Conservation (phyloP, 2,888 invertebrate species). For the Amiota communis region DNA sequence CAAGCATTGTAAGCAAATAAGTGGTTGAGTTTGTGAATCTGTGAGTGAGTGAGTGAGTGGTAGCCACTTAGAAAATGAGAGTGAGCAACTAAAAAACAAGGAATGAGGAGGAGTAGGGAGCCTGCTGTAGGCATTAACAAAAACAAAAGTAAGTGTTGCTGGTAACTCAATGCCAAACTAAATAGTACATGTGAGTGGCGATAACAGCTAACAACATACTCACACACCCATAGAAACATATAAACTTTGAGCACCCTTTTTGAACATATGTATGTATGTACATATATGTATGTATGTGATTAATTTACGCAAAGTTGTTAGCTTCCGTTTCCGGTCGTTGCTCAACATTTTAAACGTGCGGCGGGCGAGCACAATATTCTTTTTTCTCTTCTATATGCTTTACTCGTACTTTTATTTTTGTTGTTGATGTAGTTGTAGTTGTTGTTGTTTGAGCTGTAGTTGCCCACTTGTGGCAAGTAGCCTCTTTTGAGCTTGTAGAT, state of each 20-base stretch:
- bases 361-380: not conserved
- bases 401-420: constrained; percentile 35
- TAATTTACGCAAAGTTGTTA: constrained; percentile 68
- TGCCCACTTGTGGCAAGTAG: constrained; percentile 13
- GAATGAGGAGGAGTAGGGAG: not conserved
- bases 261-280: not conserved
- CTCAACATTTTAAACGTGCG: constrained; percentile 11
- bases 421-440: constrained; percentile 40
- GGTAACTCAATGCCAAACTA: not conserved
- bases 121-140: not conserved
- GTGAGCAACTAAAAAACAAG: not conserved
- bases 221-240: not conserved
- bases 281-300: constrained; percentile 52
- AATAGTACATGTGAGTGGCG: not conserved
- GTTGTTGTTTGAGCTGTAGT: constrained; percentile 11
- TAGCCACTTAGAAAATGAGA: not conserved
- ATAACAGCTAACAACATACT: not conserved
- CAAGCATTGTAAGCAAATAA: not conserved
- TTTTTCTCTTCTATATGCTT: not conserved
- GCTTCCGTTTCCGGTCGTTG: constrained; percentile 63
- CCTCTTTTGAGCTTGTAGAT: not conserved
- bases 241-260: not conserved
- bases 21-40: not conserved
- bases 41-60: not conserved
- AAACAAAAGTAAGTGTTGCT: not conserved